phyloP scores from a whole-genome alignment of 2,888 invertebrate species.

The Aquatica leii region DNA sequence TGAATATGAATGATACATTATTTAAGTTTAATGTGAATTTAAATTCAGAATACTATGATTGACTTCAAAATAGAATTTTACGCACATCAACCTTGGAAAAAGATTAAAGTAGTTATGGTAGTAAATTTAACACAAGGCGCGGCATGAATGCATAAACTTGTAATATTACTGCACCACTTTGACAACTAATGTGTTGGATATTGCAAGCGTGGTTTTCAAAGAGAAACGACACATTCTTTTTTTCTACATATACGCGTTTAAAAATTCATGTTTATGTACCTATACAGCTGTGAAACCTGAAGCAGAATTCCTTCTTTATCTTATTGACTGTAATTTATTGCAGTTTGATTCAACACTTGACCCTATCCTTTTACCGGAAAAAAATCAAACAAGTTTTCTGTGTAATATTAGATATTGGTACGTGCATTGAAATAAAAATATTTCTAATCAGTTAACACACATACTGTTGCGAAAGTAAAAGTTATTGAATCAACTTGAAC shows the following conservation, averaged over 20 bases:
- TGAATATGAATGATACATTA: too few species aligned
- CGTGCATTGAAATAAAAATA: neutral
- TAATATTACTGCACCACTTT: slow-evolving; percentile 53
- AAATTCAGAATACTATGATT: neutral
- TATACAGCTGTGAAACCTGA: slow-evolving; percentile 27
- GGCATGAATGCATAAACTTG: slow-evolving; percentile 50
- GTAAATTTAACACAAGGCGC: slow-evolving; percentile 41
- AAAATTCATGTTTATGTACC: slow-evolving; percentile 34
- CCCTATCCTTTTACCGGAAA: slow-evolving; percentile 6
- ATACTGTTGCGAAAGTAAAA: neutral
- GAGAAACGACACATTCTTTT: slow-evolving; percentile 25
- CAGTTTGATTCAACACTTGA: slow-evolving; percentile 22
- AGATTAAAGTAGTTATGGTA: slow-evolving; percentile 40
- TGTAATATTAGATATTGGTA: neutral
- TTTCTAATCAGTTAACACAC: too few species aligned
- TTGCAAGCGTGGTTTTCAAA: slow-evolving; percentile 36
- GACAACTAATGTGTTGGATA: slow-evolving; percentile 48
- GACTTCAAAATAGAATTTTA: slow-evolving; percentile 29
- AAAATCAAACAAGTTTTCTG: slow-evolving; percentile 1
- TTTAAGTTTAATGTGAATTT: too few species aligned
- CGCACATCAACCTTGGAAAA: slow-evolving; percentile 33
- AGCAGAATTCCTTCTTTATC: slow-evolving; percentile 26
- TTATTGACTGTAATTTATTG: slow-evolving; percentile 23
- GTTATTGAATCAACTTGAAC: neutral
- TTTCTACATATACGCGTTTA: slow-evolving; percentile 19